Conservation (phyloP, 1,140 invertebrate species). For the Drosophila micromelanica region DNA sequence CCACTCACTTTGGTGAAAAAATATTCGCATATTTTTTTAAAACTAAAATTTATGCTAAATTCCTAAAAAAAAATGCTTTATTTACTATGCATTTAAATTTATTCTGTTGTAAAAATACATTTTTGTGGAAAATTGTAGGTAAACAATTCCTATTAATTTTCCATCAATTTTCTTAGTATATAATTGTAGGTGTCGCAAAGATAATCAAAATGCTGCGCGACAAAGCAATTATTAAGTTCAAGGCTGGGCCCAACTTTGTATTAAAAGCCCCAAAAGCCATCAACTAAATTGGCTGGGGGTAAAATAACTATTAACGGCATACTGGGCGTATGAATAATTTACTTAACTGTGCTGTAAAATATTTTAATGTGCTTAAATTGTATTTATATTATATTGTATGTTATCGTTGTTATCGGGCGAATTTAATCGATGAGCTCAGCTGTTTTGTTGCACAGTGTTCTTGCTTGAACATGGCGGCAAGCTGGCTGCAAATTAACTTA, state of each 20-base stretch:
- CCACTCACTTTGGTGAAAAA: too few relatives aligned
- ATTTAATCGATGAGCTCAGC: not conserved
- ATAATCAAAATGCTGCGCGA: slow-evolving; percentile 11
- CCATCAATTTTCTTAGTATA: not conserved
- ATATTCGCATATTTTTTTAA: too few relatives aligned
- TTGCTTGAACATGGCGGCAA: slow-evolving; percentile 43
- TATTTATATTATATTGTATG: not conserved
- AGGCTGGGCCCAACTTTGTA: slow-evolving; percentile 15
- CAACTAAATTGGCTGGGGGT: slow-evolving; percentile 1
- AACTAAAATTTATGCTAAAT: too few relatives aligned
- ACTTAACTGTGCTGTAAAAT: slow-evolving; percentile 10
- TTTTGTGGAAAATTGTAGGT: too few relatives aligned
- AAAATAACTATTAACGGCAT: not conserved
- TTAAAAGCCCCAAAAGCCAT: slow-evolving; percentile 13
- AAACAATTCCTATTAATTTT: not conserved
- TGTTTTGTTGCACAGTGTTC: slow-evolving; percentile 42
- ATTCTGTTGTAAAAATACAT: too few relatives aligned
- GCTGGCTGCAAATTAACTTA: slow-evolving; percentile 62
- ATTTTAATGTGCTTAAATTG: not conserved
- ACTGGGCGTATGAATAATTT: slow-evolving; percentile 38
- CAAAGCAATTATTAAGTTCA: slow-evolving; percentile 52
- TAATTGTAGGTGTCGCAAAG: not conserved
- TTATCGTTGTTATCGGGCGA: not conserved
- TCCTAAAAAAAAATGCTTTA: too few relatives aligned
- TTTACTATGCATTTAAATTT: too few relatives aligned